These are phyloP conservation scores for Macrobrachium rosenbergii DNA, from an alignment of 1,140 invertebrate genomes.

Conservation along the genomic window DNA sequence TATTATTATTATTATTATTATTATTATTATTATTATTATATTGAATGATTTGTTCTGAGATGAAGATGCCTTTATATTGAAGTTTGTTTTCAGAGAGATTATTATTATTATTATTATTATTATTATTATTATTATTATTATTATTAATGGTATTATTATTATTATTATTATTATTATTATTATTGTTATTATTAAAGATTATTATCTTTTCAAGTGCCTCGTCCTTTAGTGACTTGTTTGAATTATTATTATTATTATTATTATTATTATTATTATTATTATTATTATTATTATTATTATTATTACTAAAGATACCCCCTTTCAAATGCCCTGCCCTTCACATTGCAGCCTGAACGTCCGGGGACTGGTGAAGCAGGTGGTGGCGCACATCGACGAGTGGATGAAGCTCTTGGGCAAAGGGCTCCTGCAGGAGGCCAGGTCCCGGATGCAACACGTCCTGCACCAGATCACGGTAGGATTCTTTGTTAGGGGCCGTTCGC, in stretches of 20 bases:
- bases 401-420: conserved; percentile 51
- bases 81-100: no score
- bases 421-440: conserved; percentile 45
- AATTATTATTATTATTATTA: not conserved
- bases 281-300: not conserved
- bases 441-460: conserved; percentile 50
- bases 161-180: conserved; percentile 35
- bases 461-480: conserved; percentile 56
- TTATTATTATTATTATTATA: no score
- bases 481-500: not conserved
- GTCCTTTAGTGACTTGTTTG: no score
- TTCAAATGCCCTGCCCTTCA: not conserved
- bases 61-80: no score
- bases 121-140: no score
- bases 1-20: conserved; percentile 29
- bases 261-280: not conserved
- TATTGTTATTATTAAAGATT: no score
- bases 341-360: conserved; percentile 48
- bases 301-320: not conserved
- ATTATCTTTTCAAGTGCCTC: no score
- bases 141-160: no score
- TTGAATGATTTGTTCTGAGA: no score
- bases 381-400: conserved; percentile 53
- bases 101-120: no score
- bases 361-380: conserved; percentile 45